phyloP scores from a whole-genome alignment of 1,140 invertebrate species.

The Zaprionus ghesquierei region DNA sequence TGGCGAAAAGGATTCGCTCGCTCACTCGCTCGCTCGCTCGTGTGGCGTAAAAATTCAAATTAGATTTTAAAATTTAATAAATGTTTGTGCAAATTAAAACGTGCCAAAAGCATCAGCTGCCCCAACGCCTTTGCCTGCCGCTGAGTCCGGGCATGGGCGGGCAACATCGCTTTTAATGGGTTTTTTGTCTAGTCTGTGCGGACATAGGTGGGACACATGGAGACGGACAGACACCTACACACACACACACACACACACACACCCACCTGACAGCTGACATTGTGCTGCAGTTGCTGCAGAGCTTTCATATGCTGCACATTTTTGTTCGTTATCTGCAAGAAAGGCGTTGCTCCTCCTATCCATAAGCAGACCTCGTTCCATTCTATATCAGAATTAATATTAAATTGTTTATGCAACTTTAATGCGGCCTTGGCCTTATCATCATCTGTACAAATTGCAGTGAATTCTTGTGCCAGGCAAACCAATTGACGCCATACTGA shows the following conservation, averaged over 20 bases:
- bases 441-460: slow-evolving; percentile 28
- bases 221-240: background rate
- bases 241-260: background rate
- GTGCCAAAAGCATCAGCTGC: slow-evolving; percentile 54
- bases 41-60: slow-evolving; percentile 77
- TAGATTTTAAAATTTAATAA: slow-evolving; percentile 80
- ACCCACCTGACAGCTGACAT: background rate
- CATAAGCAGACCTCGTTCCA: background rate
- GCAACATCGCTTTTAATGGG: slow-evolving; percentile 64
- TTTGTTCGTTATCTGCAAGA: background rate
- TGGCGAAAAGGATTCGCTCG: slow-evolving; percentile 16
- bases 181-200: slow-evolving; percentile 58
- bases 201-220: background rate
- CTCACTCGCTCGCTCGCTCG: slow-evolving; percentile 9
- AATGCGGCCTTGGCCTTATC: slow-evolving; percentile 10
- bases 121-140: slow-evolving; percentile 1
- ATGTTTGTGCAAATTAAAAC: slow-evolving; percentile 71
- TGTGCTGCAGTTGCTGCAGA: background rate
- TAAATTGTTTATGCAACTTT: background rate
- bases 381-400: background rate
- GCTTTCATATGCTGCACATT: background rate
- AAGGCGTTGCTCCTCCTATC: background rate
- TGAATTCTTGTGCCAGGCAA: slow-evolving; percentile 21
- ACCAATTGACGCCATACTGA: slow-evolving; percentile 34
- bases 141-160: too few species aligned